phyloP scores from a whole-genome alignment of 1,140 invertebrate genomes.

The Drosophila melanica region DNA sequence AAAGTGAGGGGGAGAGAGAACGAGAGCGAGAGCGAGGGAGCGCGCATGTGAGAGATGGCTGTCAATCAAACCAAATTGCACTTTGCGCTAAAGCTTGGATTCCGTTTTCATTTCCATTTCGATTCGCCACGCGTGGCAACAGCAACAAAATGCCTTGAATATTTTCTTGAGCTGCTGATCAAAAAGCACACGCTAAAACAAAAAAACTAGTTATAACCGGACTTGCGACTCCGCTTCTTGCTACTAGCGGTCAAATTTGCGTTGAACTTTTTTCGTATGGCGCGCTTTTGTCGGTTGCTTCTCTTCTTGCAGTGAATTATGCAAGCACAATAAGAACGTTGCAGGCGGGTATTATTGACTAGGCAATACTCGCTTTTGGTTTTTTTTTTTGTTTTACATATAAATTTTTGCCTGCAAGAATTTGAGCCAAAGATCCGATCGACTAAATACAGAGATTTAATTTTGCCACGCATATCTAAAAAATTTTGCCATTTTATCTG shows the following conservation, averaged over 20 bases:
- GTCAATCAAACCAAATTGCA: constrained; percentile 71
- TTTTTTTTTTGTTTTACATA: no score
- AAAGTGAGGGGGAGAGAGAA: background rate
- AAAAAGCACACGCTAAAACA: background rate
- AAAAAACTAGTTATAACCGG: constrained; percentile 38
- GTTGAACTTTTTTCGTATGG: constrained; percentile 35
- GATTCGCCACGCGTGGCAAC: constrained; percentile 59
- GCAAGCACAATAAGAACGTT: constrained; percentile 36
- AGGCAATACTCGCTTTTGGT: background rate
- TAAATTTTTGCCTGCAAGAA: no score
- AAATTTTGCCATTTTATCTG: no score
- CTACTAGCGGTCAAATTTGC: constrained; percentile 24
- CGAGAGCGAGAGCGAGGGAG: background rate
- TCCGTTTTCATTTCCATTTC: constrained; percentile 60
- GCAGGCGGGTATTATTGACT: constrained; percentile 14
- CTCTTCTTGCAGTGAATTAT: constrained; percentile 23
- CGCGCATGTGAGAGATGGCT: constrained; percentile 1
- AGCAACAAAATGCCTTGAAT: constrained; percentile 33
- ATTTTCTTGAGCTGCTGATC: constrained; percentile 24
- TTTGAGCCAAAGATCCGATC: no score
- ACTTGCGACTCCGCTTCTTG: constrained; percentile 11
- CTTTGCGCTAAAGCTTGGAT: constrained; percentile 59
- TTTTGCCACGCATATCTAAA: no score
- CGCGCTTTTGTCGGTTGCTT: constrained; percentile 26
- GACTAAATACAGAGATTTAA: no score